Base-by-base conservation (phyloP, 2,113 vertebrate genomes). In the Chelonoidis abingdonii region DNA sequence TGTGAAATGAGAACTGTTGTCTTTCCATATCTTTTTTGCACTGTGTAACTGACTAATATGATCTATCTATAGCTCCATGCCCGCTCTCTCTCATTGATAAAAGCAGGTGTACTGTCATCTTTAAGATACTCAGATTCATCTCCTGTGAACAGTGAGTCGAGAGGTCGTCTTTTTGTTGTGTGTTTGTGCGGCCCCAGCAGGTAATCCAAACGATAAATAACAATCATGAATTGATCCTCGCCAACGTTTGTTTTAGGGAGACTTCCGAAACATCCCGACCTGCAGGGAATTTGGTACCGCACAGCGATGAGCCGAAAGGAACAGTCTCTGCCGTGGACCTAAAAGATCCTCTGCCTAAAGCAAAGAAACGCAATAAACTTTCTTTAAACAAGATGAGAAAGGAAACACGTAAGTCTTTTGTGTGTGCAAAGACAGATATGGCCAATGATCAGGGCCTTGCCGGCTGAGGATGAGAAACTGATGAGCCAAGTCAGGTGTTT, bases 181-280 rank as follows among this genome's bases (percentile, higher is more conserved):
- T 10, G n/a, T 72, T 38, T n/a, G 17, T 38, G 4, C n/a, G 22
- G 35, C 65, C 22, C 19, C 17, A 38, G 13, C 29, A 62, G 22
- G 59, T 27, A 41, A 59, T 16, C 19, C 47, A 21, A 29, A 25
- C 5, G 38, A 52, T 35, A 24, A 53, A 12, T 24, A 38, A n/a
- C 31, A 38, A 14, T 10, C 11, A 31, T 80, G 17, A 35, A 53
- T 19, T 75, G 41, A 41, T 47, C 24, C 6, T 59, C 27, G 54
- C 53, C 38, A 44, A n/a, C 50, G 11, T 87, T 83, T 88, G 19
- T 97, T 95, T 81, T 75, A 98, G 97, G 86, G 89, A 92, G 38
- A 65, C 14, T 22, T n/a, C 90, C 69, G 87, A 69, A 10, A 59
- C 35, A 49, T 78, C 80, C 87, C 72, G 79, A 53, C 47, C 54